Evolutionary conservation across 2,797 vertebrate genomes (phyloP).

Genomic region (Crocodylus rhombifer): DNA sequence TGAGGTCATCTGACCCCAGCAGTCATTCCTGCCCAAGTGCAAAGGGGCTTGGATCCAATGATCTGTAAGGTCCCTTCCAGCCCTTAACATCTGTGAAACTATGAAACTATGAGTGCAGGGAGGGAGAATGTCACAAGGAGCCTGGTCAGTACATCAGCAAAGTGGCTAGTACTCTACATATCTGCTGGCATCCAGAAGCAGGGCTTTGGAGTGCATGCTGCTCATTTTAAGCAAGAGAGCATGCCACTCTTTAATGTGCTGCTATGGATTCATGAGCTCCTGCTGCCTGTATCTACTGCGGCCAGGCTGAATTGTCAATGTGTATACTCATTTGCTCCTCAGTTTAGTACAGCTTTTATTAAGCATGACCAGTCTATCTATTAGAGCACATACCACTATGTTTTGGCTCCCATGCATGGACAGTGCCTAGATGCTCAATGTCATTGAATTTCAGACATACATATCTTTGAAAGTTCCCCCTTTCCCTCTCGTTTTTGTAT

Average conservation of each 20-base stretch:
- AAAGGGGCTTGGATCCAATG: too few relatives aligned
- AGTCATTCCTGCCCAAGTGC: too few relatives aligned
- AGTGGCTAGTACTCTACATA: background rate
- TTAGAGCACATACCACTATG: background rate
- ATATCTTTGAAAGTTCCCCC: conserved; percentile 60
- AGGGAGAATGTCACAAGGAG: too few relatives aligned
- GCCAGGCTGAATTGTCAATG: background rate
- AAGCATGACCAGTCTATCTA: conserved; percentile 7
- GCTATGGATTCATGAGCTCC: background rate
- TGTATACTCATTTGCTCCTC: background rate
- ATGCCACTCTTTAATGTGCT: rapidly evolving
- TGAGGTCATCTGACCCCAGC: too few relatives aligned
- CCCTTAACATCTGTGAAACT: too few relatives aligned
- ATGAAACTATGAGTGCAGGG: too few relatives aligned
- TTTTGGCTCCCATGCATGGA: conserved; percentile 33
- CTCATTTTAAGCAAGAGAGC: background rate
- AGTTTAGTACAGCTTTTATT: background rate
- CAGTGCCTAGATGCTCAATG: conserved; percentile 21
- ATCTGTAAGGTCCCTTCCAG: too few relatives aligned
- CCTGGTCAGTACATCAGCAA: background rate
- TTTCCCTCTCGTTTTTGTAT: conserved; percentile 55
- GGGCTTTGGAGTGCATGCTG: background rate
- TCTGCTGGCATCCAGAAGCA: background rate
- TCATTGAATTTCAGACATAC: conserved; percentile 26
- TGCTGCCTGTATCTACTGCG: background rate